Evolutionary conservation across 2,888 invertebrate species (phyloP), one percentile per base, ranked within the genome.

Genomic region (Rugalucina vietnamica): DNA sequence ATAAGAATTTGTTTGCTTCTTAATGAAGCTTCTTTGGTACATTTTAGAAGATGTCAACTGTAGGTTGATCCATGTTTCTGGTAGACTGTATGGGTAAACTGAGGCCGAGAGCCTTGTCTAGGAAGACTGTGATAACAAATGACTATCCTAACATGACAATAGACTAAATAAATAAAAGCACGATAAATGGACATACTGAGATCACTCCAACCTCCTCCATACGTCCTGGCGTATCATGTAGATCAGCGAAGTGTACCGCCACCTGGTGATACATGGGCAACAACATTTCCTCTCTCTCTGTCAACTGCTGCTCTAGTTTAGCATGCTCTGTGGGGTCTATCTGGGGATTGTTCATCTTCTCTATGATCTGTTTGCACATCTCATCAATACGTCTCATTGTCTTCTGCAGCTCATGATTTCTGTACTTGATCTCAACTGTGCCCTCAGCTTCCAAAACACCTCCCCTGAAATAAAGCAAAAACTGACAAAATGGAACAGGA

Each of bases 391-490:
- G 96, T 92, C 98, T 96, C 96, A 99, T 99, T 0, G 98, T 97
- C 95, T 98, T 99, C 49, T 98, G 91, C 36, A 99, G 96, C 94
- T 99, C 99, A 89, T 98, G 97, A 91, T 97, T 96, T 81, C 98
- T 97, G 96, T 97, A 99, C 95, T 99, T 99, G 89, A 99, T 99
- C 95, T 99, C 99, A 0, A 99, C 99, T 43, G 98, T 98, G 50
- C 98, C 98, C 94, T 98, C 98, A 0, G 99, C 97, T 95, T 99
- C 99, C 43, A 99, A 95, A 0, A 99, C 98, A 65, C 99, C 99
- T 69, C 98, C 99, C 90, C 99, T 97, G 18, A 92, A 90, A 57
- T 18, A n/a, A n/a, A n/a, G n/a, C n/a, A n/a, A n/a, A n/a, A n/a
- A n/a, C n/a, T n/a, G n/a, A n/a, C n/a, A n/a, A n/a, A n/a, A n/a